A percentile compares a stretch with the other conserved stretches of the same genome.
These are phyloP conservation scores for Bombus affinis DNA, from an alignment of 1,140 invertebrate genomes.

Conservation along the genomic window DNA sequence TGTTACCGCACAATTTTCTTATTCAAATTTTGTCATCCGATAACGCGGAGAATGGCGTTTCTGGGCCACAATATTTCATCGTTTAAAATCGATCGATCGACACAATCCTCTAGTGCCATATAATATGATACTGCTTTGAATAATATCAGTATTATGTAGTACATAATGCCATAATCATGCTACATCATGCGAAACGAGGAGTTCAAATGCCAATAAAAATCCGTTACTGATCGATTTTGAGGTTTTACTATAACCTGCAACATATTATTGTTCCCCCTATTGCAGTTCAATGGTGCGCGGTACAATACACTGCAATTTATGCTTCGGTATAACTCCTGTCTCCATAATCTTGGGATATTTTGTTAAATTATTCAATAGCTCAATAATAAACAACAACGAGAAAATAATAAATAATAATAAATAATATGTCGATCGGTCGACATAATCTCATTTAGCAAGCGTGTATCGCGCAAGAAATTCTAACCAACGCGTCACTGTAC, in stretches of 20 bases:
- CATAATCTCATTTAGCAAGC: background rate
- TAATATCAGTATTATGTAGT: slow-evolving; percentile 7
- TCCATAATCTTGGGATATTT: too few species aligned
- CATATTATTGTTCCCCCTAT: background rate
- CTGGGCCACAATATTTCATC: too few species aligned
- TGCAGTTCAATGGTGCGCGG: background rate
- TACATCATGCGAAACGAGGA: background rate
- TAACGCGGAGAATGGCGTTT: background rate
- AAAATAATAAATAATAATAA: too few species aligned
- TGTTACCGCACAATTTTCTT: background rate
- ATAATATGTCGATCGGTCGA: background rate
- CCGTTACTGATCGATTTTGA: background rate
- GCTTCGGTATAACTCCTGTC: too few species aligned
- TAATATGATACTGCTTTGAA: slow-evolving; percentile 9
- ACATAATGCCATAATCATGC: slow-evolving; percentile 2
- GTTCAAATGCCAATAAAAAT: background rate
- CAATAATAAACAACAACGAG: too few species aligned
- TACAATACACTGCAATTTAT: too few species aligned
- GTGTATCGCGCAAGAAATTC: background rate
- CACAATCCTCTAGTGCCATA: background rate
- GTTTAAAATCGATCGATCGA: slow-evolving; percentile 5
- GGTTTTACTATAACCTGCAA: background rate
- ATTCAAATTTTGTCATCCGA: background rate
- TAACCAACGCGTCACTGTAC: background rate
- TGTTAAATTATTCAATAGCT: too few species aligned